These are phyloP conservation scores for Diabrotica undecimpunctata DNA, from an alignment of 1,140 invertebrate species.

Conservation along the genomic window DNA sequence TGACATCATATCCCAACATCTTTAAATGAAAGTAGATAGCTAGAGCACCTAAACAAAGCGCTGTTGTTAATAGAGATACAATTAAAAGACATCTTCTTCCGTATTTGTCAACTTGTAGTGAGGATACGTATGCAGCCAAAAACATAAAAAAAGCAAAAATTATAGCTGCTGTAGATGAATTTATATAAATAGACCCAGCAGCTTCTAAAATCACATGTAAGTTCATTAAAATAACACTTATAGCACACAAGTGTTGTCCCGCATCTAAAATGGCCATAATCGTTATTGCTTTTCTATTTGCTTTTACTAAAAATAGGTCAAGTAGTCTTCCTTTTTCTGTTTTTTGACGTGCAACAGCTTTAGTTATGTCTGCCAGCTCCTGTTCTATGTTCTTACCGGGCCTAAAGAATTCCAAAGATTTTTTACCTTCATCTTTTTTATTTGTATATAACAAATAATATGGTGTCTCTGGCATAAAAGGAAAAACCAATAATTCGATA, in stretches of 20 bases:
- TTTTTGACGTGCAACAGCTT: conserved; percentile 29
- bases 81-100: conserved; percentile 49
- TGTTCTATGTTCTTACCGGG: conserved; percentile 46
- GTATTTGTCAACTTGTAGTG: conserved; percentile 43
- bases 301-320: conserved; percentile 28
- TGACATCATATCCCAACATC: conserved; percentile 11
- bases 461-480: conserved; percentile 32
- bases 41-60: conserved; percentile 20
- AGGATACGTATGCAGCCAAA: conserved; percentile 34
- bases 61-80: conserved; percentile 22
- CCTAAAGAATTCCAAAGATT: conserved; percentile 52
- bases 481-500: conserved; percentile 20
- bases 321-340: conserved; percentile 21
- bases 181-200: conserved; percentile 41
- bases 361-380: conserved; percentile 47
- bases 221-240: conserved; percentile 56
- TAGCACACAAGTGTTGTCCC: conserved; percentile 51
- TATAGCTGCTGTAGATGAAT: conserved; percentile 38
- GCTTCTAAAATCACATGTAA: conserved; percentile 48
- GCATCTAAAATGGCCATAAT: conserved; percentile 50
- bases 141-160: conserved; percentile 44
- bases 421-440: conserved; percentile 48
- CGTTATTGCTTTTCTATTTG: conserved; percentile 32
- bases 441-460: conserved; percentile 32
- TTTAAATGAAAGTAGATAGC: conserved; percentile 35